These are phyloP conservation scores for Botia kubotai DNA, from an alignment of 2,797 vertebrate genomes.

Conservation along the genomic window DNA sequence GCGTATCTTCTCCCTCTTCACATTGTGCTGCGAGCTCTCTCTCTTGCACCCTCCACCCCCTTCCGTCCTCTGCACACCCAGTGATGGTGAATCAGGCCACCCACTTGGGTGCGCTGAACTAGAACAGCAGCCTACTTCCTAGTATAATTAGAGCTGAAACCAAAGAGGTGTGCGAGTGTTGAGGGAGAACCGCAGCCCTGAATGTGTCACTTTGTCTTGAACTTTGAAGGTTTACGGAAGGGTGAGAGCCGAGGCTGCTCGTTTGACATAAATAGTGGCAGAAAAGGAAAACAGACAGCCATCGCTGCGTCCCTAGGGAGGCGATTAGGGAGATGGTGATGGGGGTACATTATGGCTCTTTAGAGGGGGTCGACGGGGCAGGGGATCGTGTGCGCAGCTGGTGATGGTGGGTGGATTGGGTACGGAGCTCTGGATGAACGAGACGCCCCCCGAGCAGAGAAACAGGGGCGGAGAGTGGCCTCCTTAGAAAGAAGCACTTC, in stretches of 20 bases:
- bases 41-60: conserved; percentile 14
- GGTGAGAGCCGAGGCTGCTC: conserved; percentile 25
- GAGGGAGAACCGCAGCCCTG: conserved; percentile 42
- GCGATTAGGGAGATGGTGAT: conserved; percentile 25
- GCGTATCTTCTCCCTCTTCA: conserved; percentile 24
- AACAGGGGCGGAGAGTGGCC: conserved; percentile 39
- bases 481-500: conserved; percentile 43
- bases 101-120: conserved; percentile 64
- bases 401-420: background rate
- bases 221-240: conserved; percentile 12
- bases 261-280: conserved; percentile 19
- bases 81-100: conserved; percentile 65
- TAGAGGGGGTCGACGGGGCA: background rate
- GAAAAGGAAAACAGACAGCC: conserved; percentile 18
- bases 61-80: conserved; percentile 44
- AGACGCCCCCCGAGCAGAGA: conserved; percentile 30
- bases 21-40: conserved; percentile 12
- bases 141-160: conserved; percentile 61
- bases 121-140: conserved; percentile 65
- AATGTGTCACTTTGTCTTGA: conserved; percentile 41
- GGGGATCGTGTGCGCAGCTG: conserved; percentile 14
- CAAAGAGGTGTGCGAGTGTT: conserved; percentile 39
- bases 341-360: conserved; percentile 13
- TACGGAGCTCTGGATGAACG: conserved; percentile 25
- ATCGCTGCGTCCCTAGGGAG: background rate